Evolutionary conservation across 2,797 vertebrate genomes (phyloP).

Genomic region (Rhinichthys osculus): DNA sequence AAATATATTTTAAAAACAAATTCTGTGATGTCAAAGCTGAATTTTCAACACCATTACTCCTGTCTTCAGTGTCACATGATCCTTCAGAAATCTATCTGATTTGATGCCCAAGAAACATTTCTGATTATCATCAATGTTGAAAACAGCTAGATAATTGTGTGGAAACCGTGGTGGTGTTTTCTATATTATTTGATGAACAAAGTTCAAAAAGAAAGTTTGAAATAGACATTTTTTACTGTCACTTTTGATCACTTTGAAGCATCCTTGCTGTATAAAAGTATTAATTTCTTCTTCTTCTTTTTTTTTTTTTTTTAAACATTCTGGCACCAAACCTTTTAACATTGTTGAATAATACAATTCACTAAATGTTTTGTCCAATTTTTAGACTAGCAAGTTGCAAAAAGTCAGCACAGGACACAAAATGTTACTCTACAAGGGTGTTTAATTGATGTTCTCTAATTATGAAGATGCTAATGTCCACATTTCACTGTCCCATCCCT

Average conservation of each 20-base stretch:
- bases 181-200: not conserved
- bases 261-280: not conserved
- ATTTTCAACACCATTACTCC: not conserved
- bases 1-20: not conserved
- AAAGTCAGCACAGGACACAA: not conserved
- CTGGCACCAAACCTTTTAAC: not conserved
- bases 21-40: not conserved
- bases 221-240: not conserved
- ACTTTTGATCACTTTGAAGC: not conserved
- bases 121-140: not conserved
- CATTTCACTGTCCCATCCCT: conserved; percentile 6
- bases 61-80: not conserved
- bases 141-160: not conserved
- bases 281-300: not conserved
- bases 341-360: not conserved
- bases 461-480: conserved; percentile 8
- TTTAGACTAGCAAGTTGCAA: not conserved
- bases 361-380: not conserved
- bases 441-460: not conserved
- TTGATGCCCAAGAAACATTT: not conserved
- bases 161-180: not conserved
- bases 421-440: not conserved
- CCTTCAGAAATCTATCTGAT: not conserved
- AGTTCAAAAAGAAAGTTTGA: not conserved
- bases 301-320: fast-evolving